Percentiles rank a stretch among this genome's conserved stretches.
These are phyloP conservation scores for Antidorcas marsupialis DNA, from an alignment of 2,113 vertebrate species.

Conservation along the genomic window DNA sequence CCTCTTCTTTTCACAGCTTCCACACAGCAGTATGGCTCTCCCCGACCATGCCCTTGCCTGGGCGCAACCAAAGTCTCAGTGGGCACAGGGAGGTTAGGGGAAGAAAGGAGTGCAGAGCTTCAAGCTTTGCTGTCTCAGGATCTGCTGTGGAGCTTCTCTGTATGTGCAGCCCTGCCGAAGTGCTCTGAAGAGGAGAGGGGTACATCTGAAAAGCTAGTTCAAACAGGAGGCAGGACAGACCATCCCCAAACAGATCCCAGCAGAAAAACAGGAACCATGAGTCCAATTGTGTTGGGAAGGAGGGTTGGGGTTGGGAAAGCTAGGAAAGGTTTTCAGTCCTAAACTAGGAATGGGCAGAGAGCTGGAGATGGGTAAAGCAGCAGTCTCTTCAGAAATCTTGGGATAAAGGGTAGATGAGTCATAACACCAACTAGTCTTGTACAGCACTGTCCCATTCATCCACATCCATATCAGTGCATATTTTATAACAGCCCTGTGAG, in stretches of 20 bases:
- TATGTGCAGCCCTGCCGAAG: background rate
- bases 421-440: background rate
- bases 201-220: background rate
- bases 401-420: constrained; percentile 11
- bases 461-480: background rate
- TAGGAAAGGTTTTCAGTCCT: background rate
- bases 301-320: background rate
- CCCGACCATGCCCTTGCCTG: background rate
- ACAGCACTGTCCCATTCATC: background rate
- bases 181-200: background rate
- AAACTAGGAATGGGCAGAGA: background rate
- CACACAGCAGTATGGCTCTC: background rate
- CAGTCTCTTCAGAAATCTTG: background rate
- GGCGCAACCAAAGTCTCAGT: background rate
- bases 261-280: background rate
- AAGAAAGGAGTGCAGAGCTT: background rate
- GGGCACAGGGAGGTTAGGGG: background rate
- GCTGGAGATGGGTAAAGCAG: background rate
- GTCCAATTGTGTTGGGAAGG: background rate
- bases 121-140: background rate
- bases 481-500: background rate
- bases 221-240: background rate
- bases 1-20: background rate
- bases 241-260: background rate
- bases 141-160: background rate